Percentiles rank a stretch among this genome's conserved stretches.
These are phyloP conservation scores for Alfaro cultratus DNA, from an alignment of 2,797 vertebrate genomes.

Conservation along the genomic window DNA sequence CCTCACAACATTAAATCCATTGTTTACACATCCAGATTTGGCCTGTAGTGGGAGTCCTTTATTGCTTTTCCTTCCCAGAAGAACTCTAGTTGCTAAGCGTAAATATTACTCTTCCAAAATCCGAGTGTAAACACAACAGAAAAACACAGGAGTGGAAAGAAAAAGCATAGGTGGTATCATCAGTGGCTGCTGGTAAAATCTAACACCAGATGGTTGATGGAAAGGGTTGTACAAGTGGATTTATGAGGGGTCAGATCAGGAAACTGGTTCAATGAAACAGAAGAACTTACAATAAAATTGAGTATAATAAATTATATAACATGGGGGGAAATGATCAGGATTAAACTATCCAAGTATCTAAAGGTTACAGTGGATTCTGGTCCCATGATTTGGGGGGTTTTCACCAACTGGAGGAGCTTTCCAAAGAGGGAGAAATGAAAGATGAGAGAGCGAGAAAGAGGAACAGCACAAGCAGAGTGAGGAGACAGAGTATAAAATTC, in stretches of 20 bases:
- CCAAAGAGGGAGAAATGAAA: conserved; percentile 45
- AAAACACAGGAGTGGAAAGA: conserved; percentile 21
- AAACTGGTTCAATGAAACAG: background rate
- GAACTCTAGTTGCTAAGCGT: conserved; percentile 34
- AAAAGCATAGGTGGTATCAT: conserved; percentile 14
- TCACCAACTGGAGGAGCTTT: conserved; percentile 46
- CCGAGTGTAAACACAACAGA: conserved; percentile 19
- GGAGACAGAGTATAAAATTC: conserved; percentile 78
- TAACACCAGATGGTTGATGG: conserved; percentile 27
- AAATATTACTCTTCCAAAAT: conserved; percentile 36
- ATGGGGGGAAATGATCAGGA: conserved; percentile 26
- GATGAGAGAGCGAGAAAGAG: conserved; percentile 56
- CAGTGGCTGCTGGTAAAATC: conserved; percentile 21
- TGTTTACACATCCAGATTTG: conserved; percentile 45
- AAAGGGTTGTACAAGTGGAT: conserved; percentile 24
- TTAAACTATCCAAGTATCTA: conserved; percentile 26
- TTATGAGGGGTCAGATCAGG: background rate
- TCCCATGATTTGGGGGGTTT: conserved; percentile 28
- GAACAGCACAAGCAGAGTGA: conserved; percentile 60
- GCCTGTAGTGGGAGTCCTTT: conserved; percentile 22
- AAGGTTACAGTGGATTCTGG: conserved; percentile 36
- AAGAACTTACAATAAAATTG: conserved; percentile 21
- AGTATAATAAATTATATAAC: conserved; percentile 3
- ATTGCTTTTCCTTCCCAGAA: conserved; percentile 38
- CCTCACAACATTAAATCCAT: conserved; percentile 21